Conservation (phyloP, 2,797 vertebrate species). For the Salarias fasciatus region DNA sequence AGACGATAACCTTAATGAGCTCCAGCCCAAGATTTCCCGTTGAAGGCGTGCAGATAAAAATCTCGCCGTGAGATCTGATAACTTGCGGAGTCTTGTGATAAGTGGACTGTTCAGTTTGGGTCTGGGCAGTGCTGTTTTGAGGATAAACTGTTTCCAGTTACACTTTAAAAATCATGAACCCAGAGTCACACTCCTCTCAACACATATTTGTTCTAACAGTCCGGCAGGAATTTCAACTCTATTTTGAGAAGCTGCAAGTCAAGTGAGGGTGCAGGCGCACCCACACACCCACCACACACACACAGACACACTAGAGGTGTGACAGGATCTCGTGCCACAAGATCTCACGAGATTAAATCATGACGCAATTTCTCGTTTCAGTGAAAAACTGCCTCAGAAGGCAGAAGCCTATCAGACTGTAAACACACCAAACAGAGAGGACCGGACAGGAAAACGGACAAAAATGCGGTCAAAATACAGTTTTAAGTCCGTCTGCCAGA, state of each 20-base stretch:
- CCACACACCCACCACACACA: not conserved
- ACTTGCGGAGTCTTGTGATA: constrained; percentile 37
- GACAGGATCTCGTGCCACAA: too few species aligned
- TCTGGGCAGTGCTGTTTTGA: constrained; percentile 18
- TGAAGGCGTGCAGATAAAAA: constrained; percentile 46
- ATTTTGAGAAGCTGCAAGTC: constrained; percentile 37
- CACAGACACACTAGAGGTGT: too few species aligned
- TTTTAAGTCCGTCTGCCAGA: too few species aligned
- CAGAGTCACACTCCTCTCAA: constrained; percentile 29
- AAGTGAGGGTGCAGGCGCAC: constrained; percentile 6
- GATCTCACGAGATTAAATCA: too few species aligned
- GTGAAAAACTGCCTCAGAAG: too few species aligned
- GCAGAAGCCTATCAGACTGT: too few species aligned
- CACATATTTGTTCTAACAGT: constrained; percentile 49
- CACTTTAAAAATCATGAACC: constrained; percentile 28
- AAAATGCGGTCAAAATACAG: too few species aligned
- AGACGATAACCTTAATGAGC: constrained; percentile 59
- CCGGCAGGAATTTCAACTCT: constrained; percentile 42
- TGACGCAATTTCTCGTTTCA: too few species aligned
- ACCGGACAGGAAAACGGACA: too few species aligned
- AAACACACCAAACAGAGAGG: too few species aligned
- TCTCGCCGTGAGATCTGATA: constrained; percentile 49
- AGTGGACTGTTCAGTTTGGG: constrained; percentile 35
- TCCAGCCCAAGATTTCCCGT: constrained; percentile 40
- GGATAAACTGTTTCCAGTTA: constrained; percentile 29